phyloP scores from a whole-genome alignment of 2,113 vertebrate species.

The Albula glossodonta region DNA sequence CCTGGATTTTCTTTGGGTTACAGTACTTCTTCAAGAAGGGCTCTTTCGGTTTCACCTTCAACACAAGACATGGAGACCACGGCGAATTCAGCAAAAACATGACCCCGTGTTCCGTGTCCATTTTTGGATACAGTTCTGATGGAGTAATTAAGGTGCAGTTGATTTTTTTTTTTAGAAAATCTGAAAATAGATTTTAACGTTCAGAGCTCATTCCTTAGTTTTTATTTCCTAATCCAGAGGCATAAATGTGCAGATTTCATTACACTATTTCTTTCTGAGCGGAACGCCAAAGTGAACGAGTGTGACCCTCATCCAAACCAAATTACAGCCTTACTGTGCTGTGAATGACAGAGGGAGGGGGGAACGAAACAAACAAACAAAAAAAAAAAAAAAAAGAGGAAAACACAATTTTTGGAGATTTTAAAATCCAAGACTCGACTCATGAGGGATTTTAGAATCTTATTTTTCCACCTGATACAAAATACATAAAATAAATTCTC shows the following conservation, averaged over 20 bases:
- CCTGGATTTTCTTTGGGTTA: conserved; percentile 91
- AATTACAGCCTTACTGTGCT: too few species aligned
- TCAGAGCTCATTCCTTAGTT: background rate
- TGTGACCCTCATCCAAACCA: too few species aligned
- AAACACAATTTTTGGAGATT: background rate
- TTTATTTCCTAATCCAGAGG: background rate
- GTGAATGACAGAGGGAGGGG: too few species aligned
- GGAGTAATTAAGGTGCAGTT: background rate
- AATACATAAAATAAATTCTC: background rate
- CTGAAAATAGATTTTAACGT: background rate
- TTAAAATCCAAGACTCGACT: background rate
- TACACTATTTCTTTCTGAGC: background rate
- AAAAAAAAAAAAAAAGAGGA: too few species aligned
- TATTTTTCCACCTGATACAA: background rate
- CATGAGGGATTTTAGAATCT: too few species aligned
- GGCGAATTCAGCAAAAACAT: background rate
- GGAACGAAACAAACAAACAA: too few species aligned
- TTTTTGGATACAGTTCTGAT: background rate
- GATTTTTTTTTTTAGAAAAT: background rate
- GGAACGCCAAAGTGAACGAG: background rate
- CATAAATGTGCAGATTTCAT: background rate
- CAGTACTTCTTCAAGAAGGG: conserved; percentile 93
- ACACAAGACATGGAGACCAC: background rate
- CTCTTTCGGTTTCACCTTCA: conserved; percentile 90
- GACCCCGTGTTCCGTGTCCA: background rate